These are phyloP conservation scores for Oscheius sp. DNA, from an alignment of 1,140 invertebrate species.

Conservation along the genomic window DNA sequence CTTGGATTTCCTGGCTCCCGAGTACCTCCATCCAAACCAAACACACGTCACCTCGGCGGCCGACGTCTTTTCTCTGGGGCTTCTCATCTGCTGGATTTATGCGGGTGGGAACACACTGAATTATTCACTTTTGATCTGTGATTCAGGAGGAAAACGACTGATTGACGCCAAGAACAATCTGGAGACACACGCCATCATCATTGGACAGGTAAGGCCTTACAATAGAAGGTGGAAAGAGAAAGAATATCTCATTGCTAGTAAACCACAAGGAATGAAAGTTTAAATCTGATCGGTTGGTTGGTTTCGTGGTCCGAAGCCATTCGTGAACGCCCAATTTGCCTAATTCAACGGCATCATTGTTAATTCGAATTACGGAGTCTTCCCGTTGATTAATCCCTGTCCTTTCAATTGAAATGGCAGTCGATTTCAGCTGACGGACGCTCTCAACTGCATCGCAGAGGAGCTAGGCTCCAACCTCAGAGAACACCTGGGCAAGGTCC, in stretches of 20 bases:
- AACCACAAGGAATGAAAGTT: conserved; percentile 8
- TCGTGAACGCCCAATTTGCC: no score
- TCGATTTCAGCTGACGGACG: conserved; percentile 51
- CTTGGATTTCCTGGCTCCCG: conserved; percentile 65
- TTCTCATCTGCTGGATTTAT: conserved; percentile 65
- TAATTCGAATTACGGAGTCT: no score
- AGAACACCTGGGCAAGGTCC: conserved; percentile 49
- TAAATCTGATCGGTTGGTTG: no score
- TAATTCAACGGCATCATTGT: no score
- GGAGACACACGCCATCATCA: conserved; percentile 62
- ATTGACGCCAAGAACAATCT: conserved; percentile 63
- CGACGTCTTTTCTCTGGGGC: conserved; percentile 65
- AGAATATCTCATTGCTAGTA: background rate
- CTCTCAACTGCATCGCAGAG: conserved; percentile 47
- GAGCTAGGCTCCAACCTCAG: conserved; percentile 53
- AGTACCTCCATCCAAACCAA: conserved; percentile 51
- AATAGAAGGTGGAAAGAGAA: conserved; percentile 8
- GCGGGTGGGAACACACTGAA: conserved; percentile 46
- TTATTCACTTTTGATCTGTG: background rate
- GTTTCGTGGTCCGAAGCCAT: no score
- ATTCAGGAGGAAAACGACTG: conserved; percentile 60
- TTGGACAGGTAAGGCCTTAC: conserved; percentile 60
- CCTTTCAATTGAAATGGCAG: no score
- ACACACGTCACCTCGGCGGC: conserved; percentile 60
- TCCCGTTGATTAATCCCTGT: no score